Conservation (phyloP, 1,140 invertebrate species). For the Goniozus legneri region DNA sequence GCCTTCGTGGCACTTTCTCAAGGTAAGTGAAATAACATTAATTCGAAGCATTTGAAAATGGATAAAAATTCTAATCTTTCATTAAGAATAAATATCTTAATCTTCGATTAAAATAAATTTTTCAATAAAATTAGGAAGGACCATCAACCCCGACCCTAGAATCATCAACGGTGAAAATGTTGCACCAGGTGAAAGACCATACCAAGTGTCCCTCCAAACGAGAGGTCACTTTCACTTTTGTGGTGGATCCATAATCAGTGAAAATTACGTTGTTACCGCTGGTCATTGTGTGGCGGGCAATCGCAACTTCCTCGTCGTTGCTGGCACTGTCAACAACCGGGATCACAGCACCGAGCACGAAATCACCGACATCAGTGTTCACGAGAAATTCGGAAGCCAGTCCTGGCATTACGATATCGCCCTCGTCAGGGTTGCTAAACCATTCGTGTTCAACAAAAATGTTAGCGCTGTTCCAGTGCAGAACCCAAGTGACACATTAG, state of each 20-base stretch:
- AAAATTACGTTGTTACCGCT: constrained; percentile 51
- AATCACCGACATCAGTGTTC: constrained; percentile 17
- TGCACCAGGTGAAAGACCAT: constrained; percentile 28
- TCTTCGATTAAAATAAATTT: too few species aligned
- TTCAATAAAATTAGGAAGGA: too few species aligned
- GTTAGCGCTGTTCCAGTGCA: too few species aligned
- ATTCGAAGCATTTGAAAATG: too few species aligned
- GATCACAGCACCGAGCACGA: not conserved
- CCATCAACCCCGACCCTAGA: too few species aligned
- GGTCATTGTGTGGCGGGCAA: constrained; percentile 42
- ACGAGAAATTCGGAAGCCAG: constrained; percentile 12
- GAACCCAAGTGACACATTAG: too few species aligned
- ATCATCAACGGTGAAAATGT: constrained; percentile 30
- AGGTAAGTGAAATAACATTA: too few species aligned
- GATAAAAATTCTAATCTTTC: too few species aligned
- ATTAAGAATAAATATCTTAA: too few species aligned
- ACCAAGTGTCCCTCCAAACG: constrained; percentile 24
- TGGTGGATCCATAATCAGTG: constrained; percentile 54
- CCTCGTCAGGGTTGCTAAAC: constrained; percentile 17
- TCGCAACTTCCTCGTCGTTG: not conserved
- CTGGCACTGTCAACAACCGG: not conserved
- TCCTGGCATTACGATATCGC: constrained; percentile 29
- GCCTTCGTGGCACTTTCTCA: too few species aligned
- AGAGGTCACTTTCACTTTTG: constrained; percentile 37
- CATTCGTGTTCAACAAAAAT: too few species aligned